Base-by-base conservation (phyloP, 2,797 vertebrate species). In the Hafferia zeledoni region DNA sequence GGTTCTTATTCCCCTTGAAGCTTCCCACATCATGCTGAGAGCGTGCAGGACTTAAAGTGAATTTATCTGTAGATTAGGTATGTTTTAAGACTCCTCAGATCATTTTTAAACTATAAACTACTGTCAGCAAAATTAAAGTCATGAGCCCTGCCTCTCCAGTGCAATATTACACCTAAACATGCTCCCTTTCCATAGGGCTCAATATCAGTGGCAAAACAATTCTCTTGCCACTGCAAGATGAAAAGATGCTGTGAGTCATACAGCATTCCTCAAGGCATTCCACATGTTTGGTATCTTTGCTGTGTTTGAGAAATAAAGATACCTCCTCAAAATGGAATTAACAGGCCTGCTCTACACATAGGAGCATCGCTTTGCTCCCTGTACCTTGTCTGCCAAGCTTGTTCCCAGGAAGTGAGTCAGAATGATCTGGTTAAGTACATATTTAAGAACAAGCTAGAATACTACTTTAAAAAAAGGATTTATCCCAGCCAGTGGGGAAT, bases 81-180 rank as follows among this genome's bases (percentile, higher is more conserved):
- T 22, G 14, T 35, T 53, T 86, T 43, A 74, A 87, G 16, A 28
- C 12, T 59, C 10, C 25, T 49, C 61, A 64, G 37, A 31, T 22
- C 2, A 30, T 44, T 50, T 68, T 25, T 39, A 75, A 67, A 13
- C 6, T 25, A 53, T 4, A 69, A 87, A 52, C 17, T 64, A 3
- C 53, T 72, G n/a, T 27, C 10, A 41, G 22, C 4, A 56, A 33
- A 75, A 75, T 18, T 5, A 11, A 81, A 50, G 6, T 17, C 1
- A 1, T 30, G 52, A 77, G 3, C 8, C 5, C 10, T 61, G 41
- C 6, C 22, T 49, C 53, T 69, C 6, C 63, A 39, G 27, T 6
- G 7, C n/a, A 15, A 13, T 0, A 0, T 11, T 44, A 13, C 56
- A 10, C 28, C 50, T 12, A 41, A 87, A 44, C 5, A 0, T 8